Conservation (phyloP, 2,888 invertebrate species). For the Sinopyrophorus schimmeli region DNA sequence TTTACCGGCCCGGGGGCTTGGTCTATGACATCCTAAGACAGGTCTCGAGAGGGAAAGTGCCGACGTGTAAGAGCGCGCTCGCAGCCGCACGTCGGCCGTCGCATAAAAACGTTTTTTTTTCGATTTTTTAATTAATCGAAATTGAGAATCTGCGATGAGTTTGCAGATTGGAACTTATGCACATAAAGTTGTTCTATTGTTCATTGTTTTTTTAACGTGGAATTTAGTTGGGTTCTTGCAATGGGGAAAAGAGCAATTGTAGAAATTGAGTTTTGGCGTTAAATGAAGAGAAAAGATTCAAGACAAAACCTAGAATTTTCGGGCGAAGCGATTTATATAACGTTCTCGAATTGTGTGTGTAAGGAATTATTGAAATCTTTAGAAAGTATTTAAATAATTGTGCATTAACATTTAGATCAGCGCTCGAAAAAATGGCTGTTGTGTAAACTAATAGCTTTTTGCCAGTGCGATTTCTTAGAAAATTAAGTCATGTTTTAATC, state of each 20-base stretch:
- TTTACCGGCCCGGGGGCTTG: constrained; percentile 34
- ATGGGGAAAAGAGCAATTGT: too few species aligned
- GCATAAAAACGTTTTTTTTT: too few species aligned
- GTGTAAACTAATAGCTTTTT: constrained; percentile 3
- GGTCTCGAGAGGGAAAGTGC: constrained; percentile 29
- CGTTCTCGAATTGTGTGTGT: neutral
- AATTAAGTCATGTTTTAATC: too few species aligned
- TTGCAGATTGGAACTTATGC: too few species aligned
- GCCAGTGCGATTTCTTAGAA: too few species aligned
- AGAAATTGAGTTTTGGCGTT: neutral
- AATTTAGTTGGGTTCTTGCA: too few species aligned
- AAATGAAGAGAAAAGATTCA: neutral
- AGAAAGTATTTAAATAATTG: constrained; percentile 15
- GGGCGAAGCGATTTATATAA: constrained; percentile 6
- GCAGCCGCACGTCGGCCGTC: too few species aligned
- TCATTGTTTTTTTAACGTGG: too few species aligned
- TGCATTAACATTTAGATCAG: constrained; percentile 9
- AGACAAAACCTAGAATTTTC: neutral
- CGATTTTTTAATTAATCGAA: too few species aligned
- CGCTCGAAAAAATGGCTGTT: constrained; percentile 18
- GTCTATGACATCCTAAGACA: constrained; percentile 30
- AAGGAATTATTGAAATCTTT: constrained; percentile 7
- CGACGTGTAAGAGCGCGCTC: constrained; percentile 15
- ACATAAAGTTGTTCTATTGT: too few species aligned
- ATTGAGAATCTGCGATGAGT: too few species aligned